A percentile compares a stretch with the other conserved stretches of the same genome.
These are phyloP conservation scores for Kryptolebias ocellatus DNA, from an alignment of 2,797 vertebrate species.

Conservation along the genomic window DNA sequence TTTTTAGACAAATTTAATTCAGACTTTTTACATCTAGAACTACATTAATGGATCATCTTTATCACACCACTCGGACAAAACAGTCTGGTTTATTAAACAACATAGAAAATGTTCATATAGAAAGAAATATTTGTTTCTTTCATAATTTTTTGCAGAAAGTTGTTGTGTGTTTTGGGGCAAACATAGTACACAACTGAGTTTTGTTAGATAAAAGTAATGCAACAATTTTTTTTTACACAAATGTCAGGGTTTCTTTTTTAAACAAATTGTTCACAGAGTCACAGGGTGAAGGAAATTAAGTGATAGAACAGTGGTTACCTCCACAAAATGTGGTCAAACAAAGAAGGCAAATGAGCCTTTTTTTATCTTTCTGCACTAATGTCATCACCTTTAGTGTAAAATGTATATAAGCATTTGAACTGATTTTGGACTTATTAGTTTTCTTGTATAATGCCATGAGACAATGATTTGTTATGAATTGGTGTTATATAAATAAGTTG, in stretches of 20 bases:
- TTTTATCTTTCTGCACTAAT: neutral
- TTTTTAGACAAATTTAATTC: too few relatives aligned
- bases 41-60: too few relatives aligned
- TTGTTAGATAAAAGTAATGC: too few relatives aligned
- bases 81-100: conserved; percentile 5
- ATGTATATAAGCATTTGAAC: too few relatives aligned
- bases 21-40: too few relatives aligned
- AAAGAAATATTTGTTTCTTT: neutral
- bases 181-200: neutral
- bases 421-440: too few relatives aligned
- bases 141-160: neutral
- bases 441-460: too few relatives aligned
- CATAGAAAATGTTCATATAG: neutral
- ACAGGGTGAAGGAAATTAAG: conserved; percentile 1
- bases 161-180: neutral
- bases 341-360: neutral
- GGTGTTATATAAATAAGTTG: too few relatives aligned
- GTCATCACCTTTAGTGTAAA: neutral
- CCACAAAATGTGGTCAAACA: conserved; percentile 20
- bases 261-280: conserved; percentile 5
- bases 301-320: conserved; percentile 4
- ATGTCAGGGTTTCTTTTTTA: neutral
- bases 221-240: neutral
- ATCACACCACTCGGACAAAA: too few relatives aligned
- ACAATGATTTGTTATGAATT: too few relatives aligned